phyloP scores from a whole-genome alignment of 2,113 vertebrate genomes.

The Myotis lucifugus region DNA sequence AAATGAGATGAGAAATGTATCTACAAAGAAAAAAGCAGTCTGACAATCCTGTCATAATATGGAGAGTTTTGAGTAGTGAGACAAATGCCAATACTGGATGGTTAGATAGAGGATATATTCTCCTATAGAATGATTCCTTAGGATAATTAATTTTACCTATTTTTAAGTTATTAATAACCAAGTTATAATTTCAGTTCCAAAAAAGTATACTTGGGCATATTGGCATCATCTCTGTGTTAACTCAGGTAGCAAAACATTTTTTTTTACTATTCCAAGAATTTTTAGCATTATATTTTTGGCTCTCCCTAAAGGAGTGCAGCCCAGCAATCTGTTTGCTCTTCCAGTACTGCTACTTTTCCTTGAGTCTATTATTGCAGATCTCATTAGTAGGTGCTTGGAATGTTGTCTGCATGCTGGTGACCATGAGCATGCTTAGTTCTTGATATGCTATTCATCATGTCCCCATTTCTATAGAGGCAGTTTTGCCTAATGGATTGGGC shows the following conservation, averaged over 20 bases:
- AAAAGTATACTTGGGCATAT: background rate
- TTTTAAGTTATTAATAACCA: background rate
- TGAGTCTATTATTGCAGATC: background rate
- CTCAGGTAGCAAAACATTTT: background rate
- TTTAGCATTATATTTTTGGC: slow-evolving; percentile 14
- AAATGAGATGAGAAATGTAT: background rate
- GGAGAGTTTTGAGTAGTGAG: background rate
- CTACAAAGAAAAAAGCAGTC: background rate
- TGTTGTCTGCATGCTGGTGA: background rate
- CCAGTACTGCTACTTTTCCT: background rate
- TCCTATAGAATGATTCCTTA: background rate
- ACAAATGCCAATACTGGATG: background rate
- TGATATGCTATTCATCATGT: background rate
- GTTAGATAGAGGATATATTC: background rate
- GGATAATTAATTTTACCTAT: background rate
- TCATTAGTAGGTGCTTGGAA: background rate
- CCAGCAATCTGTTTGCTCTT: slow-evolving; percentile 64
- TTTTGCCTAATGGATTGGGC: background rate
- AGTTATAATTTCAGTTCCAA: background rate
- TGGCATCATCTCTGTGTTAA: slow-evolving; percentile 15
- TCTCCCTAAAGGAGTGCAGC: background rate
- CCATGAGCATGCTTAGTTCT: background rate
- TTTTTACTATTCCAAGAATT: background rate
- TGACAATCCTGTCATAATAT: background rate
- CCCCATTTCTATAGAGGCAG: background rate